phyloP scores from a whole-genome alignment of 1,140 invertebrate species.

The Meloidogyne chitwoodi region DNA sequence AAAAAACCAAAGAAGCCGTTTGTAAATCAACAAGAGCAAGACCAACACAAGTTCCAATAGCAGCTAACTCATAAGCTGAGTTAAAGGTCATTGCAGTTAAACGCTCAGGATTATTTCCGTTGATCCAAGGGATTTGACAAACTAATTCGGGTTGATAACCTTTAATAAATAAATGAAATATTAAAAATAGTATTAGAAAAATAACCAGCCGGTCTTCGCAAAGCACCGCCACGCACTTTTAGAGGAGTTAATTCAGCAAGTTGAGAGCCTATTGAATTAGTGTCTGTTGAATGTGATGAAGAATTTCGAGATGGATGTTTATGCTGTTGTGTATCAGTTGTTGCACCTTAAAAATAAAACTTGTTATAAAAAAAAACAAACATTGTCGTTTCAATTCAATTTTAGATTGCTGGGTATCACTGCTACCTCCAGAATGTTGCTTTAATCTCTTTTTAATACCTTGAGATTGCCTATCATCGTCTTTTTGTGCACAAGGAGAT shows the following conservation, averaged over 20 bases:
- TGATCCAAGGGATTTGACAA: conserved; percentile 78
- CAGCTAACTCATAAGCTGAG: conserved; percentile 80
- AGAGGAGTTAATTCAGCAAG: conserved; percentile 65
- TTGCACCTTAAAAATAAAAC: conserved; percentile 11
- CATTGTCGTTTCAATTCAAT: conserved; percentile 31
- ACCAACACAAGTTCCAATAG: conserved; percentile 47
- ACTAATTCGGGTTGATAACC: conserved; percentile 87
- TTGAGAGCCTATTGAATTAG: conserved; percentile 39
- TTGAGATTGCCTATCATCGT: not conserved
- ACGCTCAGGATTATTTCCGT: conserved; percentile 74
- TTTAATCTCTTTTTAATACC: conserved; percentile 1
- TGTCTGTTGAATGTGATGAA: conserved; percentile 47
- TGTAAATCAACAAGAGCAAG: conserved; percentile 48
- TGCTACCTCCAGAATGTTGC: not conserved
- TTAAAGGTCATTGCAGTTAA: conserved; percentile 86
- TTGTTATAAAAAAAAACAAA: conserved; percentile 8
- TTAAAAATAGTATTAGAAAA: conserved; percentile 17
- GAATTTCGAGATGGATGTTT: conserved; percentile 27
- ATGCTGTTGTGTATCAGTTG: not conserved
- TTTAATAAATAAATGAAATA: not conserved
- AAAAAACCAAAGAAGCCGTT: conserved; percentile 2
- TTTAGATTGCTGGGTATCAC: conserved; percentile 7
- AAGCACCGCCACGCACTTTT: conserved; percentile 72
- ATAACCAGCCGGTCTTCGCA: conserved; percentile 73
- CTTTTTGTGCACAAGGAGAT: conserved; percentile 7